Evolutionary conservation across 2,888 invertebrate species (phyloP), one percentile per base, ranked within the genome.

Genomic region (Rhamnusium bicolor): DNA sequence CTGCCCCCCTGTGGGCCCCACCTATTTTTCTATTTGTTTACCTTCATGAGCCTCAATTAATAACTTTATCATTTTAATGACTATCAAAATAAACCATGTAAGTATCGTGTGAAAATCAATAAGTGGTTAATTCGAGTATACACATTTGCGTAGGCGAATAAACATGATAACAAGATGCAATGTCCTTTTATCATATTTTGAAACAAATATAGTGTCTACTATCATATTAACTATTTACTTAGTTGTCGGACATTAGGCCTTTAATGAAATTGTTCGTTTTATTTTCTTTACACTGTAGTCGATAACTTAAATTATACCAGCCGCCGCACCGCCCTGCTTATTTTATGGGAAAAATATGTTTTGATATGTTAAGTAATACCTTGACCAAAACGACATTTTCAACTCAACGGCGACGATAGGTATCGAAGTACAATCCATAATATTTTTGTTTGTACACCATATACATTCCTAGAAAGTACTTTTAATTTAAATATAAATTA

Each of bases 21-120:
- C 40, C 40, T 40, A 49, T 58, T 58, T 58, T 58, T 24, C 18
- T 7, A 2, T 32, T 18, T 58, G 27, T 58, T 46, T 60, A 65
- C 68, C 69, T 72, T 27, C 60, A 51, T 53, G 73, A 69, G 78
- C 76, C 76, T 69, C 76, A 73, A 63, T 71, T 62, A 74, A 61
- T 54, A 72, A 21, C 68, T 56, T 56, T n/a, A 24, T 49, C 63
- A 62, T 54, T 62, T 56, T 56, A 58, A 63, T 71, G 72, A 77
- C 76, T 78, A 40, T 16, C 18, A 19, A 68, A 62, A 14, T 56
- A 16, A 72, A 24, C 16, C 49, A 53, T 79, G 69, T 73, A 76
- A 81, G 78, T 66, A 80, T 72, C 80, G 79, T 82, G 80, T 80
- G 80, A 80, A 81, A 81, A 82, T 82, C 81, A 79, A 80, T 82